Conservation (phyloP, 2,888 invertebrate genomes). For the Hirtodrosophila alboralis region DNA sequence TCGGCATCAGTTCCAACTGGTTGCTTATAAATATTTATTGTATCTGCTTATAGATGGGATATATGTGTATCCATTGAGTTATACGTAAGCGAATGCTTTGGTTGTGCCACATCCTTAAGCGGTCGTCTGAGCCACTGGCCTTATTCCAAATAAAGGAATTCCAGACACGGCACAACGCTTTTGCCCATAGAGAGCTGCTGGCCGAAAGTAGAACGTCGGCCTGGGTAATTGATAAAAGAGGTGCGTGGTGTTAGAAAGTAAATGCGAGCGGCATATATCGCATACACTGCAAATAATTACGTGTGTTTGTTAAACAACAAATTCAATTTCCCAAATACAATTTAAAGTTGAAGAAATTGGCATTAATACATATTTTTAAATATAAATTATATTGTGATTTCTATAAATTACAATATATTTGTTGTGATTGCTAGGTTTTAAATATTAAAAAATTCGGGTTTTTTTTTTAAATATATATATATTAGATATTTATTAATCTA, state of each 20-base stretch:
- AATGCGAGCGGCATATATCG: conserved; percentile 28
- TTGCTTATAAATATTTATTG: conserved; percentile 72
- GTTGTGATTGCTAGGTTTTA: no score
- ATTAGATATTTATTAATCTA: no score
- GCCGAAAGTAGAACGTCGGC: conserved; percentile 64
- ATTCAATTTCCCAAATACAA: no score
- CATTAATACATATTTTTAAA: no score
- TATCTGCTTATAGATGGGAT: conserved; percentile 51
- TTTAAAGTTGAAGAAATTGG: no score
- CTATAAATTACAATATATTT: no score
- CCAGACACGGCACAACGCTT: conserved; percentile 47
- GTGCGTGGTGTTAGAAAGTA: conserved; percentile 72
- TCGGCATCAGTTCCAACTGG: conserved; percentile 54
- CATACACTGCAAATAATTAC: conserved; percentile 32
- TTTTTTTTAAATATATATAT: no score
- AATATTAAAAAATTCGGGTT: no score
- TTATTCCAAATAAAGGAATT: conserved; percentile 66
- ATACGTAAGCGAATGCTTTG: background rate
- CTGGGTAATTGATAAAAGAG: conserved; percentile 58
- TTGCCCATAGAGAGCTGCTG: conserved; percentile 56
- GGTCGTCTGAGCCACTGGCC: conserved; percentile 65
- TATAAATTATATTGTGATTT: no score
- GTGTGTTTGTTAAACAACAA: background rate
- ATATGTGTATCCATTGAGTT: conserved; percentile 12
- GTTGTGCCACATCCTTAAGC: conserved; percentile 68